Base-by-base conservation (phyloP, 2,797 vertebrate genomes). In the Lagodon rhomboides region DNA sequence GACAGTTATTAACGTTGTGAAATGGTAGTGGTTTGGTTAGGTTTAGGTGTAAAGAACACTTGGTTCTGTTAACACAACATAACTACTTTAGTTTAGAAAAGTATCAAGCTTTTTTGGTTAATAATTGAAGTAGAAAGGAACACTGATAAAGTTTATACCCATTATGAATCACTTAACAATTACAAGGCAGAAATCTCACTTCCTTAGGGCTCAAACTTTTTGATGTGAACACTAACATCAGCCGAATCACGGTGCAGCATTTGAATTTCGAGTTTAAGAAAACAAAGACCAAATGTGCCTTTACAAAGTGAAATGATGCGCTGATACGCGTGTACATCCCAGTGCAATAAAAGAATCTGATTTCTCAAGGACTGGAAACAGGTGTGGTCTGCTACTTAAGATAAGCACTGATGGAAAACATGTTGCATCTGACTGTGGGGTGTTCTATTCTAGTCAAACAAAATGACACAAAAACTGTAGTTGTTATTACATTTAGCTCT, bases 51-150 rank as follows among this genome's bases (percentile, higher is more conserved):
- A 38, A 38, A 38, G 34, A 38, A 9, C 38, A 38, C 38, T 38
- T 38, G 38, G 38, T 38, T 38, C 10, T 10, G 38, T 38, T 38
- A 10, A 10, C 1, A 38, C 34, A 38, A 38, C 10, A 38, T 10
- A 38, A 38, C 34, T 38, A 38, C 34, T 38, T 38, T 2, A 38
- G 34, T 6, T 38, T 7, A 38, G 34, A 38, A 38, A 38, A 38
- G 2, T 10, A 38, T 38, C 34, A 11, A 38, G 34, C 34, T 38
- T 10, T 67, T 49, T 69, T 70, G 54, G 86, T 91, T 90, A 91
- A 77, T 89, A 61, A 90, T 90, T 90, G 16, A 9, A 51, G 51
- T 43, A 66, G 22, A 68, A 23, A 62, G 30, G 56, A 68, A 76
- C 53, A 56, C 54, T 77, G 79, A 91, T 87, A 88, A 85, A 47